These are phyloP conservation scores for Synanceia verrucosa DNA, from an alignment of 2,797 vertebrate species.

Conservation along the genomic window DNA sequence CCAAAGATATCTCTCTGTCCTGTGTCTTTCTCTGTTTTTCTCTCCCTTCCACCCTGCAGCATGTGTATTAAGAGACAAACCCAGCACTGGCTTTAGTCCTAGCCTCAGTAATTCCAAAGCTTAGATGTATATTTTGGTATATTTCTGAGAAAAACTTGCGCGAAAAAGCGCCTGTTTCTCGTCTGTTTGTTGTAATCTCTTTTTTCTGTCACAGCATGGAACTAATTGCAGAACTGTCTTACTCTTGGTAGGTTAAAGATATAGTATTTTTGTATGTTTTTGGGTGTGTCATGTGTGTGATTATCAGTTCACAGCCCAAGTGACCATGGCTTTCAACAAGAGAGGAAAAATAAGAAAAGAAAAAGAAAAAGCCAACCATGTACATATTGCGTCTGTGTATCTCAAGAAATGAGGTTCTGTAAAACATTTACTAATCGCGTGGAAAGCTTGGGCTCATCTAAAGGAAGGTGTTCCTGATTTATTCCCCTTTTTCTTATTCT, in stretches of 20 bases:
- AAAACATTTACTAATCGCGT: constrained; percentile 79
- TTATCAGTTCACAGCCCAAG: constrained; percentile 97
- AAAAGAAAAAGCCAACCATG: constrained; percentile 79
- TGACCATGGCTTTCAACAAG: constrained; percentile 88
- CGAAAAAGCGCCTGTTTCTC: constrained; percentile 85
- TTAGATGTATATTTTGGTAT: constrained; percentile 99
- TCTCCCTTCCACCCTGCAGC: constrained; percentile 93
- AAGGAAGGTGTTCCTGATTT: constrained; percentile 77
- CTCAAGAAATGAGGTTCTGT: constrained; percentile 84
- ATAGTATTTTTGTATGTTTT: constrained; percentile 99
- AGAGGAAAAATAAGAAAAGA: constrained; percentile 43
- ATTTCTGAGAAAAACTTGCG: constrained; percentile 95
- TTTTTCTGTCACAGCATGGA: constrained; percentile 99
- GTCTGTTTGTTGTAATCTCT: constrained; percentile 95
- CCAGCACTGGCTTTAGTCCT: constrained; percentile 99
- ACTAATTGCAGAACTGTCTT: constrained; percentile 96
- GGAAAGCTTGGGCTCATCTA: constrained; percentile 82
- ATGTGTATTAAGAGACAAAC: constrained; percentile 98
- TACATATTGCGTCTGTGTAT: constrained; percentile 91
- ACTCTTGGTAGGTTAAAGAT: constrained; percentile 98
- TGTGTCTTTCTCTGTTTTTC: constrained; percentile 68
- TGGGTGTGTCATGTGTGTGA: constrained; percentile 95
- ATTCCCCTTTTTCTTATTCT: constrained; percentile 66
- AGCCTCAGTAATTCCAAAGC: constrained; percentile 99
- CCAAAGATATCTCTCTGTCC: constrained; percentile 93